A percentile compares a stretch with the other conserved stretches of the same genome.
phyloP scores from a whole-genome alignment of 1,140 invertebrate species.

The Saxidomus purpurata region DNA sequence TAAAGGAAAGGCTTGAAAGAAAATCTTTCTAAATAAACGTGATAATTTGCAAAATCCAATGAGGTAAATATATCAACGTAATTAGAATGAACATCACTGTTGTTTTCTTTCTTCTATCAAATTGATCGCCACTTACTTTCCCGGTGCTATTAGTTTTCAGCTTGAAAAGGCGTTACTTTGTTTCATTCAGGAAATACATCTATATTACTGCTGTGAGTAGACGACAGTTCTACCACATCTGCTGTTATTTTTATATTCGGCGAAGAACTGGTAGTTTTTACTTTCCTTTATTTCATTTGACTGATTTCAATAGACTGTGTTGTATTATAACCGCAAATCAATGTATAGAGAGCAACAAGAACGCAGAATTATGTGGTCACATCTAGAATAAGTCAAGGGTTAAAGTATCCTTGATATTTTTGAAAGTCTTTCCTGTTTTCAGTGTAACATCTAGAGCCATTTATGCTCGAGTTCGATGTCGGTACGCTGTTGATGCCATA shows the following conservation, averaged over 20 bases:
- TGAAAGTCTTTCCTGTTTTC: conserved; percentile 34
- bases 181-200: not conserved
- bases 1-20: conserved; percentile 16
- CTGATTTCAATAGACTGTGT: conserved; percentile 63
- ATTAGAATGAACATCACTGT: conserved; percentile 76
- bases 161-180: not conserved
- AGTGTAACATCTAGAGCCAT: conserved; percentile 63
- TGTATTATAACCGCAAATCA: conserved; percentile 70
- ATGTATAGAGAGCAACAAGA: conserved; percentile 71
- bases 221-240: too few relatives aligned
- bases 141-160: not conserved
- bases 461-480: conserved; percentile 28
- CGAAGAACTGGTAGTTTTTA: too few relatives aligned
- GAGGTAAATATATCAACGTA: conserved; percentile 75
- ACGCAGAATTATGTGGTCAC: conserved; percentile 64
- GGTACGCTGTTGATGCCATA: conserved; percentile 65
- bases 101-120: conserved; percentile 58
- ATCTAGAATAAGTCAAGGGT: conserved; percentile 51
- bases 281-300: too few relatives aligned
- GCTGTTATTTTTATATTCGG: too few relatives aligned
- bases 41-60: conserved; percentile 71
- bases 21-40: conserved; percentile 70
- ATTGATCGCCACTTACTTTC: too few relatives aligned
- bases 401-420: conserved; percentile 62
- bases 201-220: not conserved